A percentile compares a stretch with the other conserved stretches of the same genome.
phyloP scores from a whole-genome alignment of 2,888 invertebrate species.

The Fragum whitleyi region DNA sequence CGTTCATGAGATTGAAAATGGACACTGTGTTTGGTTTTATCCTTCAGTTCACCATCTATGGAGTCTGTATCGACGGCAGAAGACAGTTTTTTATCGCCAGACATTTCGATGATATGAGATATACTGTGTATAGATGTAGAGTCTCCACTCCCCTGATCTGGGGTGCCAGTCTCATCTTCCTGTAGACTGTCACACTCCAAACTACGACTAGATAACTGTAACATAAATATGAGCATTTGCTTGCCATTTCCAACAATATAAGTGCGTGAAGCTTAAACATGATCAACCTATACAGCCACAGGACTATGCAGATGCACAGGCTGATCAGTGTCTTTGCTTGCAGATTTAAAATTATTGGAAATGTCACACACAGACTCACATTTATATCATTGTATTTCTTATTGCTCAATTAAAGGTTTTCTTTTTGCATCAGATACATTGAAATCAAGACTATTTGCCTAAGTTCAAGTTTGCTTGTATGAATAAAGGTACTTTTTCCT shows the following conservation, averaged over 20 bases:
- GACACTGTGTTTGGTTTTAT: slow-evolving; percentile 46
- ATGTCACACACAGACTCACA: too few relatives aligned
- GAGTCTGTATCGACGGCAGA: neutral
- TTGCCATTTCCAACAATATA: neutral
- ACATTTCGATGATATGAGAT: slow-evolving; percentile 51
- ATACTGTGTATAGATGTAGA: slow-evolving; percentile 69
- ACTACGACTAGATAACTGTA: slow-evolving; percentile 64
- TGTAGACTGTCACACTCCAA: slow-evolving; percentile 62
- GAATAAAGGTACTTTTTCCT: too few relatives aligned
- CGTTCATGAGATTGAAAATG: slow-evolving; percentile 49
- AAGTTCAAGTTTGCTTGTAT: too few relatives aligned
- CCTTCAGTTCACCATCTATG: slow-evolving; percentile 15
- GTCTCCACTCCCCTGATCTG: slow-evolving; percentile 46
- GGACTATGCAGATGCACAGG: too few relatives aligned
- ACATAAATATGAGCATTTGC: neutral
- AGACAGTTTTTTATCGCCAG: slow-evolving; percentile 1
- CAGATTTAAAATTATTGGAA: too few relatives aligned
- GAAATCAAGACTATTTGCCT: too few relatives aligned
- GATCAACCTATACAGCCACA: too few relatives aligned
- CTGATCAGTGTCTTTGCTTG: too few relatives aligned
- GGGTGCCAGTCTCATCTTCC: slow-evolving; percentile 53
- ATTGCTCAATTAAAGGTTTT: too few relatives aligned
- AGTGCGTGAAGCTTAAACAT: too few relatives aligned
- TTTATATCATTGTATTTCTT: too few relatives aligned
- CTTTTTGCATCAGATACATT: too few relatives aligned